These are phyloP conservation scores for Drosophila truncata DNA, from an alignment of 1,140 invertebrate genomes.

Conservation along the genomic window DNA sequence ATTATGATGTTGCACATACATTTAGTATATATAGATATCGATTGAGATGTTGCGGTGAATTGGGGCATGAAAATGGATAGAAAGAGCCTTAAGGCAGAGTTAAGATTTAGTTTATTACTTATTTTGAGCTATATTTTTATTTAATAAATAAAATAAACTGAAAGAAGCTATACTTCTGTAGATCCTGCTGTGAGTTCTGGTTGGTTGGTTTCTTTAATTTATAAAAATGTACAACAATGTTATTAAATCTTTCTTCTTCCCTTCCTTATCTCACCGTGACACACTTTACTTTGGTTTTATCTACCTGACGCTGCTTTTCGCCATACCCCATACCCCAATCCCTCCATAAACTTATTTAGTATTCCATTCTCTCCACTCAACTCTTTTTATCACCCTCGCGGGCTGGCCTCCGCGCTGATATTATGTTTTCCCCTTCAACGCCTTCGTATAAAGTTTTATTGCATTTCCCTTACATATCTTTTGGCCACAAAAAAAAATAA, in stretches of 20 bases:
- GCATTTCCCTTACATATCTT: slow-evolving; percentile 48
- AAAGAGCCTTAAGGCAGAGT: not conserved
- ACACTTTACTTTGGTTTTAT: slow-evolving; percentile 41
- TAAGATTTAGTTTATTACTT: not conserved
- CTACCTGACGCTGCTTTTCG: slow-evolving; percentile 7
- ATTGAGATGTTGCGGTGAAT: slow-evolving; percentile 20
- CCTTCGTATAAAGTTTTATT: slow-evolving; percentile 73
- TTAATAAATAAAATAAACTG: too few relatives aligned
- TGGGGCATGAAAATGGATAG: slow-evolving; percentile 18
- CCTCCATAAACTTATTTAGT: slow-evolving; percentile 53
- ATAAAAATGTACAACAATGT: not conserved
- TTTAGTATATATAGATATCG: slow-evolving; percentile 12
- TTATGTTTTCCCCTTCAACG: slow-evolving; percentile 45
- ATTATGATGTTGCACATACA: not conserved
- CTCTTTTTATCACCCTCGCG: slow-evolving; percentile 39
- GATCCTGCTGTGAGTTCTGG: too few relatives aligned
- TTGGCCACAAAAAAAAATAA: slow-evolving; percentile 14
- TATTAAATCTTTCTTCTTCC: not conserved
- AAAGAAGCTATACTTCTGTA: not conserved
- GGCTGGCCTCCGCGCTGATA: slow-evolving; percentile 16
- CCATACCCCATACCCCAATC: not conserved
- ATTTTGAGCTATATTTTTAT: too few relatives aligned
- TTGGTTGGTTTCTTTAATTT: not conserved
- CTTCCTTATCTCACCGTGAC: slow-evolving; percentile 23
- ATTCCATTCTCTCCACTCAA: slow-evolving; percentile 36